These are phyloP conservation scores for Cerceris rybyensis DNA, from an alignment of 2,888 invertebrate species.

Conservation along the genomic window DNA sequence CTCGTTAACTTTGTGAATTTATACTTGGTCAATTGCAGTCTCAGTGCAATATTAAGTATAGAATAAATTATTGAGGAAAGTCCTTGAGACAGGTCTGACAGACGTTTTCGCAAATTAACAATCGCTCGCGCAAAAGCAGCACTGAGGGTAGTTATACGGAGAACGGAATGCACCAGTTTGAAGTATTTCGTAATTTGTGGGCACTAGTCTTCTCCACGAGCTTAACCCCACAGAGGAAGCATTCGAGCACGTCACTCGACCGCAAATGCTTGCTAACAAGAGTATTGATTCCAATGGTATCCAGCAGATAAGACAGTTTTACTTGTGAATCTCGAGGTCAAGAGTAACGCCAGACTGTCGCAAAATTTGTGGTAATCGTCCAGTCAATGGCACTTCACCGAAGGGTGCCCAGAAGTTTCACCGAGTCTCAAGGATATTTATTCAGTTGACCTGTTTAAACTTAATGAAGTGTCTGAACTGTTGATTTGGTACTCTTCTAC, in stretches of 20 bases:
- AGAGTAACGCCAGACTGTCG: constrained; percentile 6
- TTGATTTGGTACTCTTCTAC: neutral
- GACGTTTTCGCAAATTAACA: neutral
- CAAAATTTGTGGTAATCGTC: constrained; percentile 25
- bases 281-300: constrained; percentile 37
- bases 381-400: neutral
- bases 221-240: constrained; percentile 1
- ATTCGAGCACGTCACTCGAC: constrained; percentile 38
- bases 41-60: too few relatives aligned
- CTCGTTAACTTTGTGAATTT: too few relatives aligned
- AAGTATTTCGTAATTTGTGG: constrained; percentile 42
- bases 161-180: neutral
- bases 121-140: neutral
- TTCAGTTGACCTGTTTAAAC: constrained; percentile 8
- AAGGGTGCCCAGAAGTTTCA: neutral
- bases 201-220: constrained; percentile 16
- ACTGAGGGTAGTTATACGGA: neutral
- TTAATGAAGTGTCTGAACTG: neutral
- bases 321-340: constrained; percentile 25
- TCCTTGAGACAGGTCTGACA: too few relatives aligned
- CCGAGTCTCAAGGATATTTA: constrained; percentile 22
- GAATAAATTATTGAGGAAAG: too few relatives aligned
- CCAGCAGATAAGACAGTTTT: constrained; percentile 43
- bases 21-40: too few relatives aligned
- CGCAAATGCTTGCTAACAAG: constrained; percentile 46